Evolutionary conservation across 1,140 invertebrate species (phyloP), one percentile per base, ranked within the genome.

Genomic region (Nephila pilipes): DNA sequence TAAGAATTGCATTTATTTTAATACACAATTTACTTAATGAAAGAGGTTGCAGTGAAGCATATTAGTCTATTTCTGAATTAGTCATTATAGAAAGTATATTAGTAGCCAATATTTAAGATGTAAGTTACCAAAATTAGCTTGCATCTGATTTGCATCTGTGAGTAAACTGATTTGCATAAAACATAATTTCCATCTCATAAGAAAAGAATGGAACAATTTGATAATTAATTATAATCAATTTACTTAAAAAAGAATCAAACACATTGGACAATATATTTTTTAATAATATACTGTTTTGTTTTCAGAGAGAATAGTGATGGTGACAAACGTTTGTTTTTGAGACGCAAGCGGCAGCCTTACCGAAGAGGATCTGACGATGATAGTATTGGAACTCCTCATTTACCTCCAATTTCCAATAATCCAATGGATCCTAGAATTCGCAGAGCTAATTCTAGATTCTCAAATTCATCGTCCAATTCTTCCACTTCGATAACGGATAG

Each of bases 371-470:
- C 88, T n/a, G 88, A 90, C 38, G 90, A 85, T 18, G 81, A 69
- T 4, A 54, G 36, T n/a, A 38, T 46, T 29, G 55, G 88, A 55
- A n/a, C n/a, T 20, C 38, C 87, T 0, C 58, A 85, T 18, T 36
- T 92, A 38, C 90, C 90, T 0, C 81, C 90, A 16, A 25, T 92
- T 29, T 29, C 60, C 16, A 38, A 57, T 57, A 38, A 79, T 80
- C 55, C 65, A 20, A 3, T 54, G 46, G 88, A 90, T 25, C 32
- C 32, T 32, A 54, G 75, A 14, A 80, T 6, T 2, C 29, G 81
- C 0, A 85, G 81, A 25, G 60, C 90, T 6, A 46, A 85, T 18
- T 92, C 90, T 5, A 46, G 90, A 85, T 92, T 92, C 32, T 92
- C 90, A 2, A 92, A 92, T 22, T 92, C 81, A 20, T 85, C 79